Evolutionary conservation across 1,140 invertebrate genomes (phyloP), one percentile per base, ranked within the genome.

Genomic region (Drosophila baimaii): DNA sequence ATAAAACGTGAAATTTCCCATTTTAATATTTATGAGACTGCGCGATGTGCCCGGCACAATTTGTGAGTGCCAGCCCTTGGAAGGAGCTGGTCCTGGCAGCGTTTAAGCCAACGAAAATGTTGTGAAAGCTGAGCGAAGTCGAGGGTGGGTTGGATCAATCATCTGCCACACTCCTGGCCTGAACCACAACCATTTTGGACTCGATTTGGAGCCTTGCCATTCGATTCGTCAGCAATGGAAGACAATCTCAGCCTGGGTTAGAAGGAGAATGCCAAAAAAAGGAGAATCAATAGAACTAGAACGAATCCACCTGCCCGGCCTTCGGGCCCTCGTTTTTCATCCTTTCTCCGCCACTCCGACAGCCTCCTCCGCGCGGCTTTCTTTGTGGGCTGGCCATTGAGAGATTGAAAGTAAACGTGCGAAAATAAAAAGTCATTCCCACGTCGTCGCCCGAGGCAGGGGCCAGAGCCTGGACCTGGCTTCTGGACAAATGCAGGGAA

Each of bases 21-120:
- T 86, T 86, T 86, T 86, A 89, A 86, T 86, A 86, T 86, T 86
- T 86, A 88, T 86, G 83, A 83, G 79, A 70, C 70, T 82, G 52
- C 19, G 70, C 62, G 44, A 52, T 68, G 62, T 51, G 31, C 56
- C 43, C 49, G 41, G 55, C 63, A 55, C 57, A 68, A 77, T 70
- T 81, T 69, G 57, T 39, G 25, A n/a, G n/a, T 8, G 37, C 15
- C 13, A 12, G 43, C 19, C 19, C 31, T 13, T 21, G 21, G 37
- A 3, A 21, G 8, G 10, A 44, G 27, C 21, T 8, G 9, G 35
- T 41, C 35, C 21, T 25, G 21, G 8, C 27, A 56, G 33, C 37
- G 19, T 21, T 62, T 65, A 21, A 41, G 7, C 12, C 29, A 56
- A n/a, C 15, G 10, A 6, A 29, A 17, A 49, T 29, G 6, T 17